Evolutionary conservation across 1,140 invertebrate species (phyloP).

Genomic region (Ostrea denselamellosa): DNA sequence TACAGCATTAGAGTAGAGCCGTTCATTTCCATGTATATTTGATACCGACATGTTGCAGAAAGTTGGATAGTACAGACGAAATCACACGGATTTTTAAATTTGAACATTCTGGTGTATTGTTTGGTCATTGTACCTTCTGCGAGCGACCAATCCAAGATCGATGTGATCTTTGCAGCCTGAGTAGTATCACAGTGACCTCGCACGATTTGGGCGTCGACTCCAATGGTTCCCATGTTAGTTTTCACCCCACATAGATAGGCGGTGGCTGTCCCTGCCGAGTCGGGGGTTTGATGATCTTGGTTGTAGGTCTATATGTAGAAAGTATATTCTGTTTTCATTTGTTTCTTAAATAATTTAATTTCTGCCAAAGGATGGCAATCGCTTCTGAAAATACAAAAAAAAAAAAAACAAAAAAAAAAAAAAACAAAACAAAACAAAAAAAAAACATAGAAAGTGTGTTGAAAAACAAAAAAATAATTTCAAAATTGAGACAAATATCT

Average conservation of each 20-base stretch:
- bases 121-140: constrained; percentile 61
- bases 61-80: no score
- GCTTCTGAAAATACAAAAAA: no score
- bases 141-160: constrained; percentile 86
- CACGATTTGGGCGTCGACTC: constrained; percentile 80
- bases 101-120: neutral
- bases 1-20: no score
- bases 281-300: constrained; percentile 91
- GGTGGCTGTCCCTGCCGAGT: constrained; percentile 92
- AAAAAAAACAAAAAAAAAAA: no score
- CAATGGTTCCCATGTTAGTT: constrained; percentile 88
- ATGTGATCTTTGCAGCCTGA: constrained; percentile 80
- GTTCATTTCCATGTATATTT: no score
- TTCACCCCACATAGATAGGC: constrained; percentile 92
- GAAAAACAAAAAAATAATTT: no score
- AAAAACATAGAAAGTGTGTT: no score
- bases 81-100: neutral
- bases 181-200: constrained; percentile 25
- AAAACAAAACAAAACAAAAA: no score
- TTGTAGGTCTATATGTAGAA: constrained; percentile 88
- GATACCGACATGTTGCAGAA: no score
- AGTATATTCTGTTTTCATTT: neutral
- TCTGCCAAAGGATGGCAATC: no score
- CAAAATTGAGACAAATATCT: no score
- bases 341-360: no score